phyloP scores from a whole-genome alignment of 2,888 invertebrate genomes.

The Cheilosia vulpina region DNA sequence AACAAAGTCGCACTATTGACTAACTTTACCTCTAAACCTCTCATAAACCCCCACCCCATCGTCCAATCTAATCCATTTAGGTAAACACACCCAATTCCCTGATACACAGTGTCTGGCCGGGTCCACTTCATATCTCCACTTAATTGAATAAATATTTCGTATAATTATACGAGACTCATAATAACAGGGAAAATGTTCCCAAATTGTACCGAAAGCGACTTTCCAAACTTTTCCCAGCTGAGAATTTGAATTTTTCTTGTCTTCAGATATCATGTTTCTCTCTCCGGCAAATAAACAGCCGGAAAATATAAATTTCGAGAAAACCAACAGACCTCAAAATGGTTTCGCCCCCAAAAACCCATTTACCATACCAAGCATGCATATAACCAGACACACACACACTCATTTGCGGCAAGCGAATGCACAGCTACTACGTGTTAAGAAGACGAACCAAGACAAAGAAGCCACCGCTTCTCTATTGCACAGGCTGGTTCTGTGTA shows the following conservation, averaged over 20 bases:
- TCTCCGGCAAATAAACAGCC: conserved; percentile 31
- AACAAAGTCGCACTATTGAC: no score
- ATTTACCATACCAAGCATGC: conserved; percentile 10
- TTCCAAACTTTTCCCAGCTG: background rate
- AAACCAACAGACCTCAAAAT: conserved; percentile 71
- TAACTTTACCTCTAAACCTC: no score
- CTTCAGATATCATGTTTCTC: conserved; percentile 6
- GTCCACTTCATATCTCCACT: background rate
- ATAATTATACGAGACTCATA: conserved; percentile 14
- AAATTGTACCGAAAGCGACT: background rate
- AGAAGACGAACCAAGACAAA: conserved; percentile 8
- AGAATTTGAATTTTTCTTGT: background rate
- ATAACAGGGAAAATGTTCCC: conserved; percentile 9
- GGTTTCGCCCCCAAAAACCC: conserved; percentile 49
- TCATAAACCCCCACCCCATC: no score
- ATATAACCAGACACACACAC: background rate
- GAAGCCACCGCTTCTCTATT: conserved; percentile 30
- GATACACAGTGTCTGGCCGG: no score
- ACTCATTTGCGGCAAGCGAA: background rate
- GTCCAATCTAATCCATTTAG: no score
- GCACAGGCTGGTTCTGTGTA: conserved; percentile 40
- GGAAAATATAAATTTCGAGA: conserved; percentile 67
- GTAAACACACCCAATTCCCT: no score
- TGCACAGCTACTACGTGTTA: background rate
- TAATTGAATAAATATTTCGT: conserved; percentile 13